These are phyloP conservation scores for Rhineura floridana DNA, from an alignment of 2,113 vertebrate genomes.

Conservation along the genomic window DNA sequence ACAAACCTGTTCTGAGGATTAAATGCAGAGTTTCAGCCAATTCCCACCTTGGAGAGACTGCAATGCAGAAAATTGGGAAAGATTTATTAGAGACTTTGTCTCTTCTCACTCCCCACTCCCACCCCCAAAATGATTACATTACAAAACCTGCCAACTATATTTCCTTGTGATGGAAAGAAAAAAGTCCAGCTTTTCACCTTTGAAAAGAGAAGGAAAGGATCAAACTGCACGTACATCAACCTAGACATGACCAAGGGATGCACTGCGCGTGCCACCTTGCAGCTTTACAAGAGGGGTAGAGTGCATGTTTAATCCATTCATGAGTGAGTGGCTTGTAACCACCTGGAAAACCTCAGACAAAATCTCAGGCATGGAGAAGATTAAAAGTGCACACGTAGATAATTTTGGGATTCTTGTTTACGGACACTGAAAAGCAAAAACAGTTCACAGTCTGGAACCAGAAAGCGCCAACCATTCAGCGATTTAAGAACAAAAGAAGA, in stretches of 20 bases:
- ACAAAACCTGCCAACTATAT: not conserved
- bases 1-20: slow-evolving; percentile 16
- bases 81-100: not conserved
- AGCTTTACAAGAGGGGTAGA: not conserved
- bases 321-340: not conserved
- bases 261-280: not conserved
- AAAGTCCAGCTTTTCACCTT: not conserved
- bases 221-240: not conserved
- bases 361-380: not conserved
- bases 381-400: not conserved
- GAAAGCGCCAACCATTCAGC: too few species aligned
- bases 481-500: too few species aligned
- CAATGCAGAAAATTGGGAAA: slow-evolving; percentile 3
- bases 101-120: too few species aligned
- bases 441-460: too few species aligned
- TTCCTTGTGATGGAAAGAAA: not conserved
- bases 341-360: not conserved
- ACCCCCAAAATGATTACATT: not conserved
- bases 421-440: too few species aligned
- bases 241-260: not conserved
- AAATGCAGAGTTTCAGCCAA: not conserved
- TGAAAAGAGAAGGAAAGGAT: not conserved
- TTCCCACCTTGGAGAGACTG: not conserved
- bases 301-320: not conserved
- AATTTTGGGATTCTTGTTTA: not conserved